phyloP scores from a whole-genome alignment of 2,113 vertebrate species.

The Sminthopsis crassicaudata region DNA sequence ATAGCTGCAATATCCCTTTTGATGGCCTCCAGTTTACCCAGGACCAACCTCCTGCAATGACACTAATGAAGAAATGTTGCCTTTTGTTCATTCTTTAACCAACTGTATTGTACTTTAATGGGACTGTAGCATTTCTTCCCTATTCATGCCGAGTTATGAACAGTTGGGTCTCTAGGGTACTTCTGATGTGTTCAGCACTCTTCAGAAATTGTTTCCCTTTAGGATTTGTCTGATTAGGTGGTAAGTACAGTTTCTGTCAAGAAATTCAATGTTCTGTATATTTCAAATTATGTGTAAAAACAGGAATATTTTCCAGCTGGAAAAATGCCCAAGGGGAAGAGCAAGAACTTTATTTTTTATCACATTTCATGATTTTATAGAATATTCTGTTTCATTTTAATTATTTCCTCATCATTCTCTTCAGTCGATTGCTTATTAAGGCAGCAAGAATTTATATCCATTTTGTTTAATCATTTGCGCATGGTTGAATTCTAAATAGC shows the following conservation, averaged over 20 bases:
- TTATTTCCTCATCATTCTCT: constrained; percentile 78
- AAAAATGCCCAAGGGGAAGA: constrained; percentile 31
- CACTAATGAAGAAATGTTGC: constrained; percentile 65
- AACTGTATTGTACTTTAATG: constrained; percentile 44
- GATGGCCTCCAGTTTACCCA: constrained; percentile 56
- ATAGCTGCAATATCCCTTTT: constrained; percentile 48
- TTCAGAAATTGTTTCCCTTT: background rate
- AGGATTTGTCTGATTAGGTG: constrained; percentile 39
- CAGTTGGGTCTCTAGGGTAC: background rate
- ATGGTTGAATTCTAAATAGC: constrained; percentile 69
- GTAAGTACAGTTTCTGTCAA: constrained; percentile 51
- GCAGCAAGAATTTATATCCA: constrained; percentile 68
- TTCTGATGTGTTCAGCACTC: background rate
- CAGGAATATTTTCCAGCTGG: constrained; percentile 69
- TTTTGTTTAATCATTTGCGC: constrained; percentile 66
- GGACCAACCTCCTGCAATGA: constrained; percentile 53
- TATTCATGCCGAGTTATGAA: constrained; percentile 32
- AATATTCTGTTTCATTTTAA: constrained; percentile 76
- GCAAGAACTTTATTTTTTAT: constrained; percentile 66
- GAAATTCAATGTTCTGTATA: constrained; percentile 18
- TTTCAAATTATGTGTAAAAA: constrained; percentile 53
- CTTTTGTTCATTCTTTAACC: constrained; percentile 70
- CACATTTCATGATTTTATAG: constrained; percentile 11
- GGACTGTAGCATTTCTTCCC: background rate
- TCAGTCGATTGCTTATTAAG: constrained; percentile 64